Conservation (phyloP, 1,140 invertebrate species). For the Zaprionus ghesquierei region DNA sequence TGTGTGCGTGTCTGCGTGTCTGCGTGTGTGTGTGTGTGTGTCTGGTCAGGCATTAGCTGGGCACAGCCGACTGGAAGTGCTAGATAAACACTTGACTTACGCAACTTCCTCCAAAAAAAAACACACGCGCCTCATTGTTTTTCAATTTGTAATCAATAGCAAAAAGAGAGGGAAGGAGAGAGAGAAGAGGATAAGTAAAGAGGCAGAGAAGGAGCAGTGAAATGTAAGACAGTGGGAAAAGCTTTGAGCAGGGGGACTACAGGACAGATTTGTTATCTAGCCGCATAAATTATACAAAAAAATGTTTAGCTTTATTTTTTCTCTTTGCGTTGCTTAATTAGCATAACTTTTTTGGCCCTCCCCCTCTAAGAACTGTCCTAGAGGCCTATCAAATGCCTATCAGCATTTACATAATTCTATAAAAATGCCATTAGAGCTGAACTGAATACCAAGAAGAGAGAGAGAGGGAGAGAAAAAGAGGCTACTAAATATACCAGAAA, state of each 20-base stretch:
- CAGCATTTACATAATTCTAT: constrained; percentile 76
- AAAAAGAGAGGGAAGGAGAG: neutral
- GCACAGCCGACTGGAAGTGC: constrained; percentile 12
- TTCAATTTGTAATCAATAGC: constrained; percentile 68
- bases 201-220: neutral
- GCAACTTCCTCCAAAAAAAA: neutral
- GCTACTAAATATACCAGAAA: constrained; percentile 1
- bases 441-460: neutral
- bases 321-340: constrained; percentile 46
- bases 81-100: constrained; percentile 45
- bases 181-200: neutral
- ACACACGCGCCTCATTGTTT: constrained; percentile 53
- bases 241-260: neutral
- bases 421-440: constrained; percentile 68
- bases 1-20: neutral
- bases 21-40: neutral
- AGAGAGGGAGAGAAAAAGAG: constrained; percentile 8
- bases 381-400: constrained; percentile 67
- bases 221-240: neutral
- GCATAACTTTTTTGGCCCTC: constrained; percentile 50
- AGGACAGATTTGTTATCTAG: constrained; percentile 18
- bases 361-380: neutral
- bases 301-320: constrained; percentile 9
- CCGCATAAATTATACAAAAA: constrained; percentile 41
- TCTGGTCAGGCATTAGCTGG: constrained; percentile 8